Percentiles rank a stretch among this genome's conserved stretches.
These are phyloP conservation scores for Montipora capitata DNA, from an alignment of 92 coral and sea anemone species.

Conservation along the genomic window DNA sequence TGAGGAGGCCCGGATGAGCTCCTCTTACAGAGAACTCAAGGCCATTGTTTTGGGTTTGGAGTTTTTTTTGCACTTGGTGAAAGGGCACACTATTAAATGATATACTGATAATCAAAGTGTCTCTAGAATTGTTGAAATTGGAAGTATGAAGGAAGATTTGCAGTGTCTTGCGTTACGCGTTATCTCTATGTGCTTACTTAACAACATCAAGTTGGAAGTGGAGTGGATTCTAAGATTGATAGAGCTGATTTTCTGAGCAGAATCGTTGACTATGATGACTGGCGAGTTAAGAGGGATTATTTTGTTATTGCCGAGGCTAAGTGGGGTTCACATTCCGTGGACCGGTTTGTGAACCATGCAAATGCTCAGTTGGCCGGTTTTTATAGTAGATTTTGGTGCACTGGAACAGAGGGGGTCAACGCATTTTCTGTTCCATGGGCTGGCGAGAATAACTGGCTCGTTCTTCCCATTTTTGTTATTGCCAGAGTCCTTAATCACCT, in stretches of 20 bases:
- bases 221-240: conserved; percentile 50
- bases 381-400: conserved; percentile 50
- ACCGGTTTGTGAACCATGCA: conserved; percentile 37
- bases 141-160: conserved; percentile 39
- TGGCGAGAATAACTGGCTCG: conserved; percentile 73
- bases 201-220: conserved; percentile 39
- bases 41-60: conserved; percentile 17
- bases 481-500: conserved; percentile 29
- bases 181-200: conserved; percentile 18
- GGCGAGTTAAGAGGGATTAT: conserved; percentile 41
- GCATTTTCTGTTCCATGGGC: conserved; percentile 64
- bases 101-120: conserved; percentile 55
- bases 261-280: conserved; percentile 41
- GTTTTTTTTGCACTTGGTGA: not conserved
- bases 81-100: conserved; percentile 40
- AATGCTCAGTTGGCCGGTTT: conserved; percentile 59
- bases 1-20: conserved; percentile 3
- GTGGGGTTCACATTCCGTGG: conserved; percentile 50
- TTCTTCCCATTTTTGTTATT: conserved; percentile 57
- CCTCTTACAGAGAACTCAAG: conserved; percentile 14
- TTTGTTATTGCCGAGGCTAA: conserved; percentile 6
- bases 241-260: conserved; percentile 56
- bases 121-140: conserved; percentile 25
- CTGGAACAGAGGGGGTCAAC: conserved; percentile 58
- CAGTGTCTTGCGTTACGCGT: conserved; percentile 16